Percentiles rank a stretch among this genome's conserved stretches.
Evolutionary conservation across 2,888 invertebrate species (phyloP).

Genomic region (Drosophila heteroneura): DNA sequence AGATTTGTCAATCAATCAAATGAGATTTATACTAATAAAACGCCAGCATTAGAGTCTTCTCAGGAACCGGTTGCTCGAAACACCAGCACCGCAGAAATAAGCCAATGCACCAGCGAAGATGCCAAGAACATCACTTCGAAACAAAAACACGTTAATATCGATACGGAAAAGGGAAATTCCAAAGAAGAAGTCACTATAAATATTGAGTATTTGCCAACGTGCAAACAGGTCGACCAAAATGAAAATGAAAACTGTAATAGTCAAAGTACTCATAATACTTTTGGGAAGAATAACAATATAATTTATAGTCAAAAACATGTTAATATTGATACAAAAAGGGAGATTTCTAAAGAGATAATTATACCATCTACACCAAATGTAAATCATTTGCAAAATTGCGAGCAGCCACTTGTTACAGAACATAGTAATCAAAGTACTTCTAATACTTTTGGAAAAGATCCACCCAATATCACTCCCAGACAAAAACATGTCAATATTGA

Average conservation of each 20-base stretch:
- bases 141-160: background rate
- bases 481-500: background rate
- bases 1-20: conserved; percentile 59
- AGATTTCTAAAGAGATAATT: background rate
- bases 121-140: background rate
- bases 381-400: no score
- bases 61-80: background rate
- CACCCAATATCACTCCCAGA: no score
- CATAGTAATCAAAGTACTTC: no score
- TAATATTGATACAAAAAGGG: background rate
- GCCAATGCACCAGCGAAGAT: background rate
- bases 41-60: background rate
- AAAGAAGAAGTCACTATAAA: conserved; percentile 1
- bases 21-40: conserved; percentile 4
- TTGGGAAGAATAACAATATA: background rate
- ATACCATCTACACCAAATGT: background rate
- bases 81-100: background rate
- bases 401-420: no score
- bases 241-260: background rate
- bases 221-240: background rate
- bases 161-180: background rate
- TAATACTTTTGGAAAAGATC: background rate
- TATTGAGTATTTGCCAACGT: conserved; percentile 2
- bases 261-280: background rate
- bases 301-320: background rate